Base-by-base conservation (phyloP, 2,797 vertebrate species). In the Centroberyx gerrardi region DNA sequence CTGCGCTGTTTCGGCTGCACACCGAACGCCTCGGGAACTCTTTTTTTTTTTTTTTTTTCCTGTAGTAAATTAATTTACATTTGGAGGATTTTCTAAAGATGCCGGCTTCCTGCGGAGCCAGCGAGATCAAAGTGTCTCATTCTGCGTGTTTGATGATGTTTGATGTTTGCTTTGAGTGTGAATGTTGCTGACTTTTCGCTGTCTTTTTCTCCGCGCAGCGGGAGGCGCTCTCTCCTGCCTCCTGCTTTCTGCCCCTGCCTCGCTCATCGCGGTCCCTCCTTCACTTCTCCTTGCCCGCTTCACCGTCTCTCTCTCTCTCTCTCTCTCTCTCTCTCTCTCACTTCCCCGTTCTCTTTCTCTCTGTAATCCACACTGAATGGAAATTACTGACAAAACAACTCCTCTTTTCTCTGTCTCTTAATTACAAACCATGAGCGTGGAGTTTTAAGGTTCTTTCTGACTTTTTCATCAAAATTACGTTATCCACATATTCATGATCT, bases 21-120 rank as follows among this genome's bases (percentile, higher is more conserved):
- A 95, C 94, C 95, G 22, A 95, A 69, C 83, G 96, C 96, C 96
- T 94, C 89, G 80, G 96, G 97, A 95, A 72, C 95, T 93, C 72
- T 95, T 96, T 96, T 96, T 97, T n/a, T n/a, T n/a, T n/a, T n/a
- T n/a, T n/a, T n/a, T n/a, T n/a, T n/a, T n/a, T n/a, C n/a, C n/a
- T n/a, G 95, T 94, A 96, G 94, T 97, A 98, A 98, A 98, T 98
- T 97, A 96, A 98, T 98, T 98, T 98, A 95, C 94, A 95, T 96
- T 97, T 97, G 97, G 97, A 96, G 96, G 97, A 97, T 98, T 99
- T 98, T 96, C 96, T 95, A 96, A 97, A 97, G 96, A 98, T 97
- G 96, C 97, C 93, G 96, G 96, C 96, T 96, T 98, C 97, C 97
- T 97, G 95, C 96, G 95, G 96, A 96, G 96, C 94, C 76, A 90